Conservation (phyloP, 2,888 invertebrate genomes). For the Ectropis crepuscularia region DNA sequence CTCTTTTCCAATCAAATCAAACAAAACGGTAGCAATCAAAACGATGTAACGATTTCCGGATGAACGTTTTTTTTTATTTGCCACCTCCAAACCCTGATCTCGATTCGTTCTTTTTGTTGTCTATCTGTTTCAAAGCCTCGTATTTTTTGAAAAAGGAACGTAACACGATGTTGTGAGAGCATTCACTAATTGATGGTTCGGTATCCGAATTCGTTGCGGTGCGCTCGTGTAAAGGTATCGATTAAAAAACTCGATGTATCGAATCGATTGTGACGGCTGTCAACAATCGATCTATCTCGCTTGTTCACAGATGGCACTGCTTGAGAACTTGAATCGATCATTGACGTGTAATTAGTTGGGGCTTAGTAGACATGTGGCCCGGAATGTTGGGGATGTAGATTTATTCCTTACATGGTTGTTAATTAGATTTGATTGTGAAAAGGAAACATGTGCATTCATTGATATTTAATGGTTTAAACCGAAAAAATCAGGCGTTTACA, state of each 20-base stretch:
- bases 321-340: conserved; percentile 59
- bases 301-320: conserved; percentile 72
- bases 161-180: conserved; percentile 65
- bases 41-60: conserved; percentile 71
- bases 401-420: conserved; percentile 56
- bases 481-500: no score
- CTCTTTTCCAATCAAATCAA: conserved; percentile 64
- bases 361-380: conserved; percentile 60
- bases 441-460: not conserved
- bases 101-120: conserved; percentile 61
- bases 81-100: conserved; percentile 64
- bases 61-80: conserved; percentile 60
- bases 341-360: conserved; percentile 57
- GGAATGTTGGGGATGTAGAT: conserved; percentile 49
- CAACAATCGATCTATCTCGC: conserved; percentile 62
- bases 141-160: conserved; percentile 69
- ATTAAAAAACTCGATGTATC: conserved; percentile 67
- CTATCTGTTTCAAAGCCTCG: conserved; percentile 67
- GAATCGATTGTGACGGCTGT: conserved; percentile 71
- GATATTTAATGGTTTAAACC: not conserved
- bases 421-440: conserved; percentile 51
- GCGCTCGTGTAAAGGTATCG: conserved; percentile 59
- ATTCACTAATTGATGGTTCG: conserved; percentile 77
- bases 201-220: conserved; percentile 65
- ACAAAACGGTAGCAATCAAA: conserved; percentile 68